Evolutionary conservation across 2,113 vertebrate genomes (phyloP).

Genomic region (Pituophis catenifer): DNA sequence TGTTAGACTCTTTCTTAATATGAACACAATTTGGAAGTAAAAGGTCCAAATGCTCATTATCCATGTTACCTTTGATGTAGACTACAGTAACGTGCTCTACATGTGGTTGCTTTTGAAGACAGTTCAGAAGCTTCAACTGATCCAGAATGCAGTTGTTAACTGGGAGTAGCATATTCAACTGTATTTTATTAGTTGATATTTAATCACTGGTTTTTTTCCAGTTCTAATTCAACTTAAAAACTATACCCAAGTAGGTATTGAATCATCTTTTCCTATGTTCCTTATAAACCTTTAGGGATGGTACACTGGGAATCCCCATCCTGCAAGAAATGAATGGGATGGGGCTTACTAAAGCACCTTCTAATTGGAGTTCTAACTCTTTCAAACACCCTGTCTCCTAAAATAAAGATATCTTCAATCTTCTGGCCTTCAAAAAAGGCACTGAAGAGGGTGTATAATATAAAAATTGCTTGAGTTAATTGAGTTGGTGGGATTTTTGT

Average conservation of each 20-base stretch:
- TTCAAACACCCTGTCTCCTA: background rate
- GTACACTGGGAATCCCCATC: background rate
- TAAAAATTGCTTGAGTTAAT: background rate
- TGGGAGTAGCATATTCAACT: background rate
- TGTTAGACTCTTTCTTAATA: background rate
- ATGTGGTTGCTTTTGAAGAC: background rate
- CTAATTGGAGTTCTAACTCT: background rate
- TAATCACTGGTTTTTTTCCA: background rate
- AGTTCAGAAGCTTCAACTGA: background rate
- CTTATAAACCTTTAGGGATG: background rate
- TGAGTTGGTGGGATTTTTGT: background rate
- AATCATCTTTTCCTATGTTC: background rate
- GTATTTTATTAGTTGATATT: background rate
- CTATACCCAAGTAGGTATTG: background rate
- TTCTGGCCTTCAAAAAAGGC: background rate
- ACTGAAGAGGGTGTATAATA: background rate
- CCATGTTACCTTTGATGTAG: background rate
- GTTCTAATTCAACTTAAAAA: background rate
- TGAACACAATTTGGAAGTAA: background rate
- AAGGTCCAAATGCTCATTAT: background rate
- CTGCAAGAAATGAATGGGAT: background rate
- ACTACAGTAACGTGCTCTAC: background rate
- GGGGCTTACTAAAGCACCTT: background rate
- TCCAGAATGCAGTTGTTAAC: background rate
- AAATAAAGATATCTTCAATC: background rate